Conservation (phyloP, 2,888 invertebrate species). For the Scaptomyza caliginosa region DNA sequence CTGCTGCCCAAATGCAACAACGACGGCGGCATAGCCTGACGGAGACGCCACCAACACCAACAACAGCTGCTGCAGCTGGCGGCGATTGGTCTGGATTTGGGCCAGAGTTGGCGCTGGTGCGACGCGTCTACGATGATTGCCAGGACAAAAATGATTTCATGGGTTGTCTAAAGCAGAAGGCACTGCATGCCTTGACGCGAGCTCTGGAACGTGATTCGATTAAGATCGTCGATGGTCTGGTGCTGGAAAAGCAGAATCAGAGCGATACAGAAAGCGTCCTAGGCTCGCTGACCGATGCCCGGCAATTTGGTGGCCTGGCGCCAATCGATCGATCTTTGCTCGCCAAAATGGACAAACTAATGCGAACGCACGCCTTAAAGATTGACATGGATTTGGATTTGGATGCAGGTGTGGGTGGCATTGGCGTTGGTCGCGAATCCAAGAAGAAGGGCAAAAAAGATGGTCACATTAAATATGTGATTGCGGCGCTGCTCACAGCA, state of each 20-base stretch:
- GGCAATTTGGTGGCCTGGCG: conserved; percentile 86
- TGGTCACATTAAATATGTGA: conserved; percentile 85
- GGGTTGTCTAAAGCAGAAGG: conserved; percentile 87
- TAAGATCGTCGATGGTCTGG: conserved; percentile 87
- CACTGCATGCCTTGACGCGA: conserved; percentile 86
- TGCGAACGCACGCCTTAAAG: conserved; percentile 87
- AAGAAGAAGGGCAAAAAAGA: conserved; percentile 84
- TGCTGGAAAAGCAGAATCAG: conserved; percentile 86
- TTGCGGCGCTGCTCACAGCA: conserved; percentile 87
- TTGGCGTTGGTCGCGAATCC: conserved; percentile 67
- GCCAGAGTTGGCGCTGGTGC: conserved; percentile 86
- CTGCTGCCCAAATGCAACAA: conserved; percentile 54
- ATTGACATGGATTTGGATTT: conserved; percentile 85
- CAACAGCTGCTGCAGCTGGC: background rate
- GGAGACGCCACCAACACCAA: background rate
- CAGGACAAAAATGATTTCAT: conserved; percentile 87
- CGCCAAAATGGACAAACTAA: conserved; percentile 86
- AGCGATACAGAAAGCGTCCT: conserved; percentile 84
- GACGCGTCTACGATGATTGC: conserved; percentile 88
- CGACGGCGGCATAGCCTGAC: conserved; percentile 56
- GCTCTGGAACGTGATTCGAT: conserved; percentile 87
- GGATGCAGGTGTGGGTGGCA: background rate
- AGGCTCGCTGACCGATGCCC: conserved; percentile 85
- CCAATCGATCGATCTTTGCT: conserved; percentile 85
- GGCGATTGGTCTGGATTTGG: conserved; percentile 69